phyloP scores from a whole-genome alignment of 2,888 invertebrate genomes.

The Latrodectus hesperus region DNA sequence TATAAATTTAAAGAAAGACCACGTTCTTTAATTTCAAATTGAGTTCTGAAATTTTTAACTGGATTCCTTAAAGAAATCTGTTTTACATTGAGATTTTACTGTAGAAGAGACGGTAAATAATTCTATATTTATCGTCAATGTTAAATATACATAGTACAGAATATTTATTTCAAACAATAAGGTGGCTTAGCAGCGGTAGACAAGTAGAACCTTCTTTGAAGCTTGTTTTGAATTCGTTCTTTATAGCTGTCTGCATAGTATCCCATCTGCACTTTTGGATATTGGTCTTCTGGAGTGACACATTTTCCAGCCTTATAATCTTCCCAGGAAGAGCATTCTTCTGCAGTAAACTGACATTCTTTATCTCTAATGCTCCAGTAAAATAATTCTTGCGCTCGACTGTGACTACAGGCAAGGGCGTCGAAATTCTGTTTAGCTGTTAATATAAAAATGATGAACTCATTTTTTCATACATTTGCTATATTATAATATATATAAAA shows the following conservation, averaged over 20 bases:
- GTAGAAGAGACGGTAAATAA: too few relatives aligned
- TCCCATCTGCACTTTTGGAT: not conserved
- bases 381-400: constrained; percentile 2
- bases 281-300: not conserved
- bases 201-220: not conserved
- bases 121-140: too few relatives aligned
- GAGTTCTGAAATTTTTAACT: too few relatives aligned
- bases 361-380: not conserved
- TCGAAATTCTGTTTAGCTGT: not conserved
- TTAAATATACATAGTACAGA: too few relatives aligned
- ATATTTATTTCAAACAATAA: not conserved
- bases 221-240: too few relatives aligned
- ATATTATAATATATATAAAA: too few relatives aligned
- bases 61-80: too few relatives aligned
- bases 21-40: too few relatives aligned
- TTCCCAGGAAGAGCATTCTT: constrained; percentile 6
- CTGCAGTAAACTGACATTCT: constrained; percentile 1
- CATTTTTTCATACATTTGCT: too few relatives aligned
- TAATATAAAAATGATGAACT: too few relatives aligned
- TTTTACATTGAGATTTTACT: too few relatives aligned
- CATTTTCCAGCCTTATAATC: not conserved
- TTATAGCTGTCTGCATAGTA: constrained; percentile 5
- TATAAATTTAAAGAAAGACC: too few relatives aligned
- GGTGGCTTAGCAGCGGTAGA: not conserved
- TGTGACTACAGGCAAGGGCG: not conserved